Base-by-base conservation (phyloP, 2,888 invertebrate genomes). In the Dynastes grantii region DNA sequence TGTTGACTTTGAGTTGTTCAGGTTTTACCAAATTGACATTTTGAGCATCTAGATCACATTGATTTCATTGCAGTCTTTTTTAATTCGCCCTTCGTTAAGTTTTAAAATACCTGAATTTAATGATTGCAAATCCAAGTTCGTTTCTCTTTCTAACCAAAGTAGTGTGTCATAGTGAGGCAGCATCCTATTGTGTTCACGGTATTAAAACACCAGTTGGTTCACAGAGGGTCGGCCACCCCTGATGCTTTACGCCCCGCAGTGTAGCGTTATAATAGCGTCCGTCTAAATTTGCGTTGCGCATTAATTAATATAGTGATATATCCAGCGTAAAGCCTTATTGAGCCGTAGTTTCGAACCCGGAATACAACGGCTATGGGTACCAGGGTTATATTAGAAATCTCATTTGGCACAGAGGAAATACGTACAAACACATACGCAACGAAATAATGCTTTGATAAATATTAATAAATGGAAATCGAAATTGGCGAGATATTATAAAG, bases 171-270 rank as follows among this genome's bases (percentile, higher is more conserved):
- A 83, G 83, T 84, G 76, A 84, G 83, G 82, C 81, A 81, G 80
- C 84, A 81, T 86, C 85, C 84, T 82, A 84, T 86, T 85, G 85
- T 86, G 82, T 84, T 80, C 81, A 80, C 84, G 81, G 84, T 85
- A 85, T 85, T 84, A 86, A 85, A 86, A 87, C 87, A 87, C 87
- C 87, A 87, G 87, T 83, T 84, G 84, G 86, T 87, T 87, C 87
- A 86, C 86, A 83, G 80, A 86, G 84, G 83, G 82, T 82, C 81
- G 82, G 71, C 81, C 83, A 83, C 84, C 82, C 83, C 80, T 83
- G 8, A 58, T 58, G 76, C 80, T 82, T 82, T 82, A 80, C 82
- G 80, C 85, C 85, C 85, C 82, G 81, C 83, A 81, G 83, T 84
- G 84, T 84, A 83, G 83, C 83, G 81, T 84, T 84, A 85, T 85